Evolutionary conservation across 2,888 invertebrate species (phyloP), one percentile per base, ranked within the genome.

Genomic region (Ectropis crepuscularia): DNA sequence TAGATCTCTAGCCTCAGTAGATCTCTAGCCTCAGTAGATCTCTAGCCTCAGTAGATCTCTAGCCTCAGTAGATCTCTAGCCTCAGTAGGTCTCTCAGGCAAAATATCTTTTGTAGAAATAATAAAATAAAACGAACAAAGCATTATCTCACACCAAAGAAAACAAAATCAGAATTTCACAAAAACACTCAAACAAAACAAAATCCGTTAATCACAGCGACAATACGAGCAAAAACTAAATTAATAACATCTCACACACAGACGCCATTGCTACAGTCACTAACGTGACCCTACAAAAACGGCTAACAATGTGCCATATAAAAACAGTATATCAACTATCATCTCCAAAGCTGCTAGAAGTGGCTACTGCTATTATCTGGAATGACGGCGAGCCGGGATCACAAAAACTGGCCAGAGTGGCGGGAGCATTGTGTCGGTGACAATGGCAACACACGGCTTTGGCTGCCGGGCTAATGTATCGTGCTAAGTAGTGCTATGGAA

Each of bases 351-450:
- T 45, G 48, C 9, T 42, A 38, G 36, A 63, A 59, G 63, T 60
- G 60, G 64, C 64, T 64, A 38, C 63, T 53, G 62, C 48, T 43
- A 41, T 53, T 51, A 58, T 54, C 53, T 53, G 58, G 49, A 59
- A 59, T 55, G 69, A 57, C 67, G 59, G 62, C 65, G 67, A 70
- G 71, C 68, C 68, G 64, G 61, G 49, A 46, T 48, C 65, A 66
- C 65, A 70, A 70, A 71, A 71, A 71, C 60, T 55, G 53, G 54
- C 57, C 37, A 57, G 55, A 57, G 53, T 36, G 57, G 61, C 66
- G 50, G 61, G 9, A 50, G 62, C 49, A 68, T 70, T 72, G 71
- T 71, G 69, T 63, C 53, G 12, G 48, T 53, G 62, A 72, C 70
- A 72, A 72, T 67, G 60, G 67, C 61, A 53, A 68, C 57, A 67